Evolutionary conservation across 2,113 vertebrate genomes (phyloP), one percentile per base, ranked within the genome.

Genomic region (Rhipidura dahli): DNA sequence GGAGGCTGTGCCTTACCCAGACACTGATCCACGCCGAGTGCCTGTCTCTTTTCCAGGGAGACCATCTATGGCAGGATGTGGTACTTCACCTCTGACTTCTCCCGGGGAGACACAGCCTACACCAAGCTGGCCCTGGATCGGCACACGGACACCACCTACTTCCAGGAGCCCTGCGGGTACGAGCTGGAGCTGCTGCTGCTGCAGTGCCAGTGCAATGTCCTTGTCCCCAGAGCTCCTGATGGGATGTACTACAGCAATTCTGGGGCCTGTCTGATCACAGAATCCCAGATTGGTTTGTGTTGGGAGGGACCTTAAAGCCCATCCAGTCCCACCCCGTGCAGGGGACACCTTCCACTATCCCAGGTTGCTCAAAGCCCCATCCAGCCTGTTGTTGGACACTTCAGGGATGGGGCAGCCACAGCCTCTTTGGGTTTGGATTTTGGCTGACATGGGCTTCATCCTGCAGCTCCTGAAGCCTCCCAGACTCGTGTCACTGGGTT

Each of bases 81-180:
- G 99, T 97, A 97, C 97, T 98, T 99, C 53, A 99, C 99, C 44
- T 99, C 99, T 1, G 99, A 99, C 95, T 98, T 98, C 87, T 99
- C 99, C 20, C 98, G 99, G 33, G 99, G 98, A 33, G 99, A 99
- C 96, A 98, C 98, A 0, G 99, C 99, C 23, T 99, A 99, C 96
- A 99, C 98, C 84, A 99, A 99, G 81, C 91, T 99, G 97, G 99
- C 98, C 20, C 96, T 99, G 96, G 99, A 99, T 88, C 97, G 99
- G 6, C 99, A 99, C 96, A 99, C 98, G 0, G 99, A 99, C 92
- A 99, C 98, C 8, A 98, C 99, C 31, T 99, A 99, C 97, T 99
- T 99, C 96, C 99, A 99, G 81, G 99, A 99, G 89, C 99, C 99
- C 35, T 99, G 98, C 31, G 99, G 99, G 99, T 99, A 94, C 3